Evolutionary conservation across 2,888 invertebrate species (phyloP).

Genomic region (Hemistola chrysoprasaria): DNA sequence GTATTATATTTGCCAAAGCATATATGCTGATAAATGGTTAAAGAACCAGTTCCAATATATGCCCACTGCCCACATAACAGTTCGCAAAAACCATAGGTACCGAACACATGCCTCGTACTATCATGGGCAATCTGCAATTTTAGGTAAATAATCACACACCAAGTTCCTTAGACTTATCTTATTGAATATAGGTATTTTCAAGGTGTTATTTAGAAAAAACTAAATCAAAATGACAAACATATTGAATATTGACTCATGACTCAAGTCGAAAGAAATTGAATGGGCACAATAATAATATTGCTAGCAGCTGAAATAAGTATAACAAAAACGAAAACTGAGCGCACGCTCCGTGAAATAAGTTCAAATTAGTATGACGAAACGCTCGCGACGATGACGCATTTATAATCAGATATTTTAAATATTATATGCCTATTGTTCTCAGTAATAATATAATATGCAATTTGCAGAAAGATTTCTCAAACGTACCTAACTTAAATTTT

Average conservation of each 20-base stretch:
- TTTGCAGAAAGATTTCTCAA: no score
- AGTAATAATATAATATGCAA: no score
- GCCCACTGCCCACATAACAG: neutral
- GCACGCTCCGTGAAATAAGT: conserved; percentile 47
- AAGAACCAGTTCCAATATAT: conserved; percentile 8
- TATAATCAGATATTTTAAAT: neutral
- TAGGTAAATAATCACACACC: neutral
- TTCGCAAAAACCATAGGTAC: conserved; percentile 9
- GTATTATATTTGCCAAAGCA: no score
- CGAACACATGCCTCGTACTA: conserved; percentile 5
- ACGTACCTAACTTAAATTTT: no score
- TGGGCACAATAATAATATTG: conserved; percentile 17
- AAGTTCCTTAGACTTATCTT: no score
- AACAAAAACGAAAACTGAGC: conserved; percentile 28
- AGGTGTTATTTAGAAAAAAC: no score
- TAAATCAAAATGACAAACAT: no score
- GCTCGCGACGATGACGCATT: conserved; percentile 18
- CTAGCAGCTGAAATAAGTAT: conserved; percentile 12
- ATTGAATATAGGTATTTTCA: no score
- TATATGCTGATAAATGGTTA: neutral
- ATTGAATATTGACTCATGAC: no score
- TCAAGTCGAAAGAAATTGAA: conserved; percentile 11
- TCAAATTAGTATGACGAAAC: conserved; percentile 43
- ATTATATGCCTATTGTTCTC: no score
- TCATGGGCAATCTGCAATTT: neutral